phyloP scores from a whole-genome alignment of 2,797 vertebrate genomes.

The Pristis pectinata region DNA sequence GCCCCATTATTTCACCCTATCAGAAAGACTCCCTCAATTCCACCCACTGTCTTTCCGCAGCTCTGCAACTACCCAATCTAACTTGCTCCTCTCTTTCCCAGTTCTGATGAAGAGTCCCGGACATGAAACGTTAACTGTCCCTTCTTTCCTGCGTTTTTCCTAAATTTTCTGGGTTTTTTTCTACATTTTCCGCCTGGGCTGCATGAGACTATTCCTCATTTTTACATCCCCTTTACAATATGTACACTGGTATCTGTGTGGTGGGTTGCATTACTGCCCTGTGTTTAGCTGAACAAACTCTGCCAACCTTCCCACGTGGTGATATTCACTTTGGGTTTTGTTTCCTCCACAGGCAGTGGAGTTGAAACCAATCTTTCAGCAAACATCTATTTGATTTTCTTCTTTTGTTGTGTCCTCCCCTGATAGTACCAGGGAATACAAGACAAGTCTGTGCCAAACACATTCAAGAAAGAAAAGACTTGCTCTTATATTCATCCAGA shows the following conservation, averaged over 20 bases:
- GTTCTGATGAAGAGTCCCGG: too few relatives aligned
- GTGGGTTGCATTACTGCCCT: neutral
- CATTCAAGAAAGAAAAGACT: neutral
- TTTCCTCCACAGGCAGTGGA: neutral
- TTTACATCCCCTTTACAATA: neutral
- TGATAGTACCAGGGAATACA: conserved; percentile 9
- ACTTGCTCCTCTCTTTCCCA: too few relatives aligned
- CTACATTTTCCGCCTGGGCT: neutral
- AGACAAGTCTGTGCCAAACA: neutral
- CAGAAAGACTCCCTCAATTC: too few relatives aligned
- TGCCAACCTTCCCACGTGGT: neutral
- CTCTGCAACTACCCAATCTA: too few relatives aligned
- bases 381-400: neutral
- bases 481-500: too few relatives aligned
- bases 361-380: conserved; percentile 15
- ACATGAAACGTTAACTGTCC: too few relatives aligned
- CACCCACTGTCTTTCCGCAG: too few relatives aligned
- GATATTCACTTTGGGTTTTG: neutral
- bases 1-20: too few relatives aligned
- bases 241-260: neutral
- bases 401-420: neutral
- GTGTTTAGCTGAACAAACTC: neutral
- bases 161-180: too few relatives aligned
- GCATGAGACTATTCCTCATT: neutral
- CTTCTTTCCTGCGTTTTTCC: too few relatives aligned